These are phyloP conservation scores for Panthera uncia DNA, from an alignment of 2,113 vertebrate species.

Conservation along the genomic window DNA sequence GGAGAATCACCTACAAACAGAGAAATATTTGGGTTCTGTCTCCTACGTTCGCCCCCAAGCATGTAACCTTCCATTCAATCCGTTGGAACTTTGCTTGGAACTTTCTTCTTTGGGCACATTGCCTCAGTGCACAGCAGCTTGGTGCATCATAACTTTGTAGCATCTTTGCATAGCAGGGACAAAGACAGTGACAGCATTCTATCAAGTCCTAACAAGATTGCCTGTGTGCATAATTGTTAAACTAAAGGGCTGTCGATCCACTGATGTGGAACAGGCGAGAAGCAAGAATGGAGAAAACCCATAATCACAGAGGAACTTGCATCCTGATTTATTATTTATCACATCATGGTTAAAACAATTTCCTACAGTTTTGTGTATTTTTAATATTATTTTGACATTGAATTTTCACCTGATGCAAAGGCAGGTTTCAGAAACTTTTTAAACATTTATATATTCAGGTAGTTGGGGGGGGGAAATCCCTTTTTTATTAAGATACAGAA, in stretches of 20 bases:
- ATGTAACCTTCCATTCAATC: not conserved
- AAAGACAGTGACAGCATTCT: slow-evolving; percentile 46
- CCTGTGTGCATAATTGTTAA: slow-evolving; percentile 8
- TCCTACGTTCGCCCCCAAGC: not conserved
- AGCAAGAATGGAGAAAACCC: slow-evolving; percentile 34
- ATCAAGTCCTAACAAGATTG: slow-evolving; percentile 36
- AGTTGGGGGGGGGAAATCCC: slow-evolving; percentile 50
- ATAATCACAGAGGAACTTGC: not conserved
- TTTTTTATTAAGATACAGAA: slow-evolving; percentile 72
- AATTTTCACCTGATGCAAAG: slow-evolving; percentile 53
- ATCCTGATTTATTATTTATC: slow-evolving; percentile 66
- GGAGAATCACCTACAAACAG: not conserved
- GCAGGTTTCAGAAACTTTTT: slow-evolving; percentile 55
- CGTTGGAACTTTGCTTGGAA: slow-evolving; percentile 17
- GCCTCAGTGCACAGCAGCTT: not conserved
- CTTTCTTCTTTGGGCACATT: not conserved
- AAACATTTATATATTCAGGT: slow-evolving; percentile 47
- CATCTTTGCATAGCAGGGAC: slow-evolving; percentile 48
- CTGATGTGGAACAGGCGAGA: slow-evolving; percentile 63
- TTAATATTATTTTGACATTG: slow-evolving; percentile 72
- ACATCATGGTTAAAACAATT: slow-evolving; percentile 55
- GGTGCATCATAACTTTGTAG: not conserved
- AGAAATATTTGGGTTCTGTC: not conserved
- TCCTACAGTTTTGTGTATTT: slow-evolving; percentile 48
- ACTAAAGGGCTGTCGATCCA: not conserved